These are phyloP conservation scores for Alexandromys fortis DNA, from an alignment of 2,113 vertebrate species.

Conservation along the genomic window DNA sequence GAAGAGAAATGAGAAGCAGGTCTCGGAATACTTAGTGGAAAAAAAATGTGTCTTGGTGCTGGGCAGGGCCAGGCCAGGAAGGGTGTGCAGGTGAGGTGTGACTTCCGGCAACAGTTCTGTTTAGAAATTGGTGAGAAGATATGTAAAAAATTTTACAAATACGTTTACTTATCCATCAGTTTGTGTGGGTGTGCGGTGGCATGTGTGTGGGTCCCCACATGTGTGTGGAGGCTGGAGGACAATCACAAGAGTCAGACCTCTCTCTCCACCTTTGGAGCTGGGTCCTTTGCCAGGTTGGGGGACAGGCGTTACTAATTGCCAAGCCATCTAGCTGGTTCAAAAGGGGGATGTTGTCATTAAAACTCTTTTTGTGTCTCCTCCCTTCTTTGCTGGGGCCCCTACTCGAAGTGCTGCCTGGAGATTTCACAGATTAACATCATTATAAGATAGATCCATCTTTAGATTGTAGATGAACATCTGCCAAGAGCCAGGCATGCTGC, in stretches of 20 bases:
- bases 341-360: not conserved
- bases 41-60: not conserved
- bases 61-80: not conserved
- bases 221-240: not conserved
- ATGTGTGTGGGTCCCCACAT: too few relatives aligned
- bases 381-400: not conserved
- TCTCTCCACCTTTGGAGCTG: not conserved
- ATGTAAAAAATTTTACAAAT: not conserved
- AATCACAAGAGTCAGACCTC: not conserved
- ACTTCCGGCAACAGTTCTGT: not conserved
- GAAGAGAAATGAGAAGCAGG: not conserved
- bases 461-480: not conserved
- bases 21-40: not conserved
- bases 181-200: not conserved
- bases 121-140: not conserved
- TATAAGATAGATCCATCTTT: not conserved
- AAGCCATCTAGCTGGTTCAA: not conserved
- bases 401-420: not conserved
- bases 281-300: not conserved
- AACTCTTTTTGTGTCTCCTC: not conserved
- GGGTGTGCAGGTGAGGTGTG: not conserved
- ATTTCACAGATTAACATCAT: not conserved
- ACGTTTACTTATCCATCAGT: not conserved
- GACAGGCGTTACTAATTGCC: not conserved
- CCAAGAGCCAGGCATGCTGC: not conserved